These are phyloP conservation scores for Eupeodes luniger DNA, from an alignment of 2,888 invertebrate genomes.

Conservation along the genomic window DNA sequence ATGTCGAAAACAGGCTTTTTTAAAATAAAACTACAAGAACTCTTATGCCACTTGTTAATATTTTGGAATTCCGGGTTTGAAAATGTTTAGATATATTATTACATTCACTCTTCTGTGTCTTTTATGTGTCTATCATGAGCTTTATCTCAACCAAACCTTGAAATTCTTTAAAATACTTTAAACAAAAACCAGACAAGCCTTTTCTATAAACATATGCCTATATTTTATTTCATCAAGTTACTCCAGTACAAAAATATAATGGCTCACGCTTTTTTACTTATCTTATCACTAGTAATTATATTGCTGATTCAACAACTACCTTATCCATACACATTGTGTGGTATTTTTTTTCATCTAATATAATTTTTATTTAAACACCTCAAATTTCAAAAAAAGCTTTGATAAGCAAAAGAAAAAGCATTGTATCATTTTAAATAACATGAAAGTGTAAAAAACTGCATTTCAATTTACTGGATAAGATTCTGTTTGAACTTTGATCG, in stretches of 20 bases:
- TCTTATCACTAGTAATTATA: neutral
- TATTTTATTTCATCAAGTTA: no score
- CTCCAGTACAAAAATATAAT: neutral
- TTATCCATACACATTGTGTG: neutral
- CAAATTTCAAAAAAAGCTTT: neutral
- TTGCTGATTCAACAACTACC: neutral
- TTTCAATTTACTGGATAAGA: slow-evolving; percentile 1
- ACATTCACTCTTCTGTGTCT: no score
- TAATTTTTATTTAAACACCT: neutral
- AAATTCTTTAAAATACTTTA: no score
- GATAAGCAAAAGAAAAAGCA: neutral
- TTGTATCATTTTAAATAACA: neutral
- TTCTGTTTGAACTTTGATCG: neutral
- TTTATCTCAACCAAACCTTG: no score
- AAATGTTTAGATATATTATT: no score
- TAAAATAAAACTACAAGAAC: no score
- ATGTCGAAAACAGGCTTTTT: no score
- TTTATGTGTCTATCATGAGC: no score
- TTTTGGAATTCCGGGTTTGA: no score
- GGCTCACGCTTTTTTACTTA: neutral
- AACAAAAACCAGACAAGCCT: no score
- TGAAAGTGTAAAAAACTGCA: neutral
- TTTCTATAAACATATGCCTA: no score
- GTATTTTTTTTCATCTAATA: neutral
- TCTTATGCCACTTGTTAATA: no score